phyloP scores from a whole-genome alignment of 2,888 invertebrate genomes.

The Cataglyphis rosenhaueri region DNA sequence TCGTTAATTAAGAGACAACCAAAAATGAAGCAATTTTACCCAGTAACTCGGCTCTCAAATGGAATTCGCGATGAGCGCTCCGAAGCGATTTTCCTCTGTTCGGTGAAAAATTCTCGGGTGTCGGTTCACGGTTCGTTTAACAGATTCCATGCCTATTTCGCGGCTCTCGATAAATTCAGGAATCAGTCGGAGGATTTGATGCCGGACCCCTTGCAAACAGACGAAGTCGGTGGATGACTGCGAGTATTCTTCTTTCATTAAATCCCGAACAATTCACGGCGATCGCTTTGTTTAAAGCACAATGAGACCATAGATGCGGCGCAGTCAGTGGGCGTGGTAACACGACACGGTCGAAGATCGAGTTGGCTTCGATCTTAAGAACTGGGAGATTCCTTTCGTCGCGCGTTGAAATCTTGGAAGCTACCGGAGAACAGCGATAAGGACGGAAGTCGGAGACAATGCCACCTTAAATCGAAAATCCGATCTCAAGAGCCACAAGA shows the following conservation, averaged over 20 bases:
- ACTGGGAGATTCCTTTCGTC: conserved; percentile 54
- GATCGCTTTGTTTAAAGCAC: conserved; percentile 81
- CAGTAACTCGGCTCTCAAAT: conserved; percentile 29
- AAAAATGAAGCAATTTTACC: conserved; percentile 37
- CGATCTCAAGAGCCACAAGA: conserved; percentile 6
- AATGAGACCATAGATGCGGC: conserved; percentile 80
- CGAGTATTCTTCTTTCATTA: conserved; percentile 79
- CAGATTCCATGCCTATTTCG: conserved; percentile 68
- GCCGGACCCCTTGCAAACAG: conserved; percentile 57
- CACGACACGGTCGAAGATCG: conserved; percentile 77
- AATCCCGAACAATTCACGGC: conserved; percentile 80
- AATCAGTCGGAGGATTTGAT: conserved; percentile 65
- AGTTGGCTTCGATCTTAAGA: conserved; percentile 72
- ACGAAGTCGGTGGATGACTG: conserved; percentile 49
- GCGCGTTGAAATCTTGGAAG: conserved; percentile 59
- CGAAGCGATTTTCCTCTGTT: conserved; percentile 33
- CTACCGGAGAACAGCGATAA: conserved; percentile 69
- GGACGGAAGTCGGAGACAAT: conserved; percentile 67
- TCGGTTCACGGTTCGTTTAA: conserved; percentile 75
- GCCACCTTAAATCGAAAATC: conserved; percentile 60
- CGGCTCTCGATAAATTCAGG: conserved; percentile 70
- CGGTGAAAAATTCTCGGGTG: conserved; percentile 64
- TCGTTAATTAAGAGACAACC: conserved; percentile 44
- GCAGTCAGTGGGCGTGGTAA: conserved; percentile 77
- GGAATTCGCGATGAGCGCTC: conserved; percentile 41